Base-by-base conservation (phyloP, 2,797 vertebrate genomes). In the Diplodus sargus region DNA sequence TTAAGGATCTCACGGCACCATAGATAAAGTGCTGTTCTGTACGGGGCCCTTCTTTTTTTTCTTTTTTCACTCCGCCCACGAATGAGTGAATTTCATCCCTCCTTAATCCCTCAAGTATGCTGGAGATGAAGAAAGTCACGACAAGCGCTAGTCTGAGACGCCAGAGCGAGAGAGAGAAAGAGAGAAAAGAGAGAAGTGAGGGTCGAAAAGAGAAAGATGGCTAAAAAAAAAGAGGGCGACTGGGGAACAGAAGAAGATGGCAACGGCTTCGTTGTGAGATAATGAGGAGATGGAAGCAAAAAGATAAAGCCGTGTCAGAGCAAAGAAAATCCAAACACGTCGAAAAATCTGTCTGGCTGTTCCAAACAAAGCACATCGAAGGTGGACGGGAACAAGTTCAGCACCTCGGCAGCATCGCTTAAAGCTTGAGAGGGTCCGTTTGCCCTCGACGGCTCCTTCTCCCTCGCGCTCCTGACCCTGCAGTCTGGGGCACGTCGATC, bases 31-130 rank as follows among this genome's bases (percentile, higher is more conserved):
- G 78, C 74, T 79, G 88, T 82, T 78, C 85, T 89, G 84, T 83
- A 89, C 74, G 11, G 71, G 73, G 82, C 73, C 76, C 61, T 66
- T 80, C 68, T 78, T 86, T 91, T 85, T 87, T 86, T 83, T 74
- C 4, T 34, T 85, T 88, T 87, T 84, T 76, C 67, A 80, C 85
- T 83, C 83, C 85, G 74, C 77, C 85, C 85, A 87, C 85, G 69
- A 93, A 93, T 85, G 87, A 94, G 90, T 86, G 90, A 92, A 94
- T 94, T 93, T 94, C 88, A 95, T 94, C 93, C 92, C 87, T 89
- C 88, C 92, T 92, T 95, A 95, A 96, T 96, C 93, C 94, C 90
- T 82, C 82, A 95, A 94, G 92, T 94, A 96, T 95, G 93, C 92
- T 87, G 92, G 69, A 92, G 93, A 95, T 92, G 91, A 93, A 94